Conservation (phyloP, 2,888 invertebrate genomes). For the Anarsia innoxiella region DNA sequence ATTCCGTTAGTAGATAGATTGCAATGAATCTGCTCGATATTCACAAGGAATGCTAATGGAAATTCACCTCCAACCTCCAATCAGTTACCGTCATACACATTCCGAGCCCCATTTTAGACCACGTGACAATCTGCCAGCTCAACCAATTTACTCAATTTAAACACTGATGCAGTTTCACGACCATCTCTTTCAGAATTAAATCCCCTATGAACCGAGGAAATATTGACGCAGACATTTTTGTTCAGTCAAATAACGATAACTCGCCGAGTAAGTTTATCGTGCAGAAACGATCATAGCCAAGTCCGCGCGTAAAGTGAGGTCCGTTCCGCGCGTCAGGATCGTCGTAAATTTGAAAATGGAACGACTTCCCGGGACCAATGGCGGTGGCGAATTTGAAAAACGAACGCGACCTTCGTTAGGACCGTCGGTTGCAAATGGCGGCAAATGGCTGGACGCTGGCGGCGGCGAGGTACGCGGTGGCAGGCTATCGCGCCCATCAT, state of each 20-base stretch:
- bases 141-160: no score
- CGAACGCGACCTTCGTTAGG: conserved; percentile 21
- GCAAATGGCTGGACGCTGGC: background rate
- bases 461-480: background rate
- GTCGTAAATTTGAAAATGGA: conserved; percentile 50
- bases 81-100: no score
- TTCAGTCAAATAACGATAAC: conserved; percentile 1
- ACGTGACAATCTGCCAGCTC: no score
- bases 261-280: conserved; percentile 18
- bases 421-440: conserved; percentile 15
- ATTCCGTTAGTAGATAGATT: conserved; percentile 35
- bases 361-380: conserved; percentile 23
- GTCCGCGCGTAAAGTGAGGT: conserved; percentile 22
- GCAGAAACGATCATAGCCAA: conserved; percentile 26
- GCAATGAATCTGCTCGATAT: conserved; percentile 35
- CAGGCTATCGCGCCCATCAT: background rate
- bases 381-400: conserved; percentile 23
- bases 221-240: no score
- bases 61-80: no score
- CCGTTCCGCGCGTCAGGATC: conserved; percentile 29
- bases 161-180: no score
- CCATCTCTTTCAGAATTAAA: no score
- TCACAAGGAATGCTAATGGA: conserved; percentile 25
- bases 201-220: no score
- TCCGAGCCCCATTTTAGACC: no score